Conservation (phyloP, 2,888 invertebrate species). For the Phalera bucephala region DNA sequence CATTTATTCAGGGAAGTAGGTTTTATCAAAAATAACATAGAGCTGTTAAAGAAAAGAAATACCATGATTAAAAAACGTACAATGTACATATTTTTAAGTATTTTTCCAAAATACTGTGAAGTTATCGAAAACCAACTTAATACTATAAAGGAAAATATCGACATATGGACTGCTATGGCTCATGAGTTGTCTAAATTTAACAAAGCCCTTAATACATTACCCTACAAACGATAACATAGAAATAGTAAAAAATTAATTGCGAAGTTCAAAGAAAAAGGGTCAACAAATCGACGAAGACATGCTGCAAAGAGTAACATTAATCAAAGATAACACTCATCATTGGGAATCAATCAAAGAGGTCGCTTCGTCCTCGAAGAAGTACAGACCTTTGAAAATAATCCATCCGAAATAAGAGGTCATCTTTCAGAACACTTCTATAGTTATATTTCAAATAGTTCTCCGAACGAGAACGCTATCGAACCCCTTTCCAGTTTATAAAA, state of each 20-base stretch:
- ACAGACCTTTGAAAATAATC: neutral
- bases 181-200: neutral
- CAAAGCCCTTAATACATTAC: neutral
- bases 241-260: neutral
- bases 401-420: neutral
- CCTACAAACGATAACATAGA: neutral
- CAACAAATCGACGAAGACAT: neutral
- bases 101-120: constrained; percentile 6
- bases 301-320: neutral
- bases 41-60: neutral
- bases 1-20: constrained; percentile 7
- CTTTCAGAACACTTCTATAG: neutral
- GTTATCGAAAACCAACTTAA: neutral
- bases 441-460: neutral
- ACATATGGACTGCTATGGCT: neutral
- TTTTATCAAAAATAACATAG: neutral
- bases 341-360: constrained; percentile 6
- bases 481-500: neutral
- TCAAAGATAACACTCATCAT: constrained; percentile 4
- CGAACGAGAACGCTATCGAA: neutral
- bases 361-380: constrained; percentile 1
- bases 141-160: constrained; percentile 1
- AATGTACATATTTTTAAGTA: neutral
- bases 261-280: neutral
- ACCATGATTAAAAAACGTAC: neutral